Percentiles rank a stretch among this genome's conserved stretches.
Evolutionary conservation across 2,797 vertebrate species (phyloP).

Genomic region (Cossypha caffra): DNA sequence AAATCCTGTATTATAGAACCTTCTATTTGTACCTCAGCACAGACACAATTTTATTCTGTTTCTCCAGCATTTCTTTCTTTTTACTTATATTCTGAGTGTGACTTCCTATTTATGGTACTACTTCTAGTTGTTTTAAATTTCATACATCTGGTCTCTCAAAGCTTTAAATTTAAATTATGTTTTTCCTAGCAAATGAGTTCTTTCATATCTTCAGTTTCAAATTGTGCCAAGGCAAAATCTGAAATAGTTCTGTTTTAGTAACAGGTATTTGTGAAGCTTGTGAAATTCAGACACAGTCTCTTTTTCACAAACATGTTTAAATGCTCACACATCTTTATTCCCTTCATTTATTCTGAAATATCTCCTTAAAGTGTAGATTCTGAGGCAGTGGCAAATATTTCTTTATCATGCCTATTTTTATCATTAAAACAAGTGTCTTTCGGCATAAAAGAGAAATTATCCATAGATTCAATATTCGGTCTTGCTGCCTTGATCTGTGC

Average conservation of each 20-base stretch:
- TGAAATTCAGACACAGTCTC: constrained; percentile 3
- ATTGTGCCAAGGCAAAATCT: constrained; percentile 46
- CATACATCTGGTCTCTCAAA: constrained; percentile 46
- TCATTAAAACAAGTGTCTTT: background rate
- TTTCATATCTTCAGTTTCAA: constrained; percentile 41
- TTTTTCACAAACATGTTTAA: constrained; percentile 37
- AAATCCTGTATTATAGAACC: constrained; percentile 66
- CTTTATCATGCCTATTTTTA: background rate
- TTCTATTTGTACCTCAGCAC: constrained; percentile 72
- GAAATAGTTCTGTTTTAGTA: background rate
- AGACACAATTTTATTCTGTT: constrained; percentile 31
- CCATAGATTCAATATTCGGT: fast-evolving
- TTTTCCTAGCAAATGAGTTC: background rate
- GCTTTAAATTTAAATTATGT: constrained; percentile 65
- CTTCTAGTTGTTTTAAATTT: constrained; percentile 66
- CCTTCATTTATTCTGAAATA: constrained; percentile 29
- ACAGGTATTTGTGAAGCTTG: constrained; percentile 23
- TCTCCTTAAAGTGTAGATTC: constrained; percentile 26
- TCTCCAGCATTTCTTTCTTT: constrained; percentile 24
- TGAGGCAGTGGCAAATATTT: background rate
- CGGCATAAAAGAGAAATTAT: background rate
- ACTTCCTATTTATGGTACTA: constrained; percentile 69
- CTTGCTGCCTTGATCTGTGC: background rate
- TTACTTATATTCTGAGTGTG: constrained; percentile 38
- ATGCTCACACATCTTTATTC: constrained; percentile 58